Conservation (phyloP, 2,888 invertebrate species). For the Apomyelois bistriatella region DNA sequence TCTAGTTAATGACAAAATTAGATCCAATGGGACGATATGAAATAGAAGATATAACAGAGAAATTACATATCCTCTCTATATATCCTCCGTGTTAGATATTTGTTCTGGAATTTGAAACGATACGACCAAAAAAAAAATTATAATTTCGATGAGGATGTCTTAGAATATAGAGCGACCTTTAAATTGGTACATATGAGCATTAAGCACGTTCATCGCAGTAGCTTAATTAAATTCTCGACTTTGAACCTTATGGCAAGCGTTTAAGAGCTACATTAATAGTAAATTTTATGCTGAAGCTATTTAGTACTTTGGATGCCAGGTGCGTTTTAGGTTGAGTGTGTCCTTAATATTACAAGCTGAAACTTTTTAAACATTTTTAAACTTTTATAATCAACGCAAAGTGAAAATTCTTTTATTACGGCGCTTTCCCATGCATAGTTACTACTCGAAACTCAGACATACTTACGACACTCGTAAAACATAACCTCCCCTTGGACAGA, state of each 20-base stretch:
- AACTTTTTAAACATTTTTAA: not conserved
- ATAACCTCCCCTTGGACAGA: too few relatives aligned
- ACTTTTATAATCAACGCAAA: too few relatives aligned
- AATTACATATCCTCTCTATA: too few relatives aligned
- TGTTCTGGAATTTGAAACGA: not conserved
- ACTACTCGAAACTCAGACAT: too few relatives aligned
- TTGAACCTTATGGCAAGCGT: conserved; percentile 15
- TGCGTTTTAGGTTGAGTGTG: conserved; percentile 10
- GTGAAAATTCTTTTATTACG: too few relatives aligned
- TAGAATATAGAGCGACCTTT: not conserved
- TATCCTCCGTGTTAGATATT: too few relatives aligned
- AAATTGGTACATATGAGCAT: conserved; percentile 12
- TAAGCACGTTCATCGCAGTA: not conserved
- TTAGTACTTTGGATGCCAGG: conserved; percentile 11
- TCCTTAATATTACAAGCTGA: not conserved
- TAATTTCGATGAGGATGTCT: not conserved
- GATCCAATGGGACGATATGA: too few relatives aligned
- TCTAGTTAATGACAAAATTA: too few relatives aligned
- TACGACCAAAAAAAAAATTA: not conserved
- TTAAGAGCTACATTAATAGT: conserved; percentile 12
- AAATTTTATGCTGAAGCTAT: not conserved
- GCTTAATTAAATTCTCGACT: conserved; percentile 19
- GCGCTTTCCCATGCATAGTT: too few relatives aligned
- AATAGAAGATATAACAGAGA: too few relatives aligned
- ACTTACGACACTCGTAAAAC: too few relatives aligned